phyloP scores from a whole-genome alignment of 2,888 invertebrate genomes.

The Ypsolopha scabrella region DNA sequence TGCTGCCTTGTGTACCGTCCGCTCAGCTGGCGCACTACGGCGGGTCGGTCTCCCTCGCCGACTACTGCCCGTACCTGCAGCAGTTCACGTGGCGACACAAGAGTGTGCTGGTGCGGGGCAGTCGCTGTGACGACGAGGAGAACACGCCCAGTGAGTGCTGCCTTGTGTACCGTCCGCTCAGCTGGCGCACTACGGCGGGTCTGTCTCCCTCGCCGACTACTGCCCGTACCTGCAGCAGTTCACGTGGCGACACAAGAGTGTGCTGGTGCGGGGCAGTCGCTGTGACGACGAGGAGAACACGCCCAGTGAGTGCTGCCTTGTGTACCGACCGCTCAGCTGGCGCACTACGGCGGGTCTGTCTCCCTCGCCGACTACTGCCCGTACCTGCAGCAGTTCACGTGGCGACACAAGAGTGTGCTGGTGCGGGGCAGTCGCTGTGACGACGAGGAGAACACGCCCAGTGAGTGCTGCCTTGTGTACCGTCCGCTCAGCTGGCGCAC shows the following conservation, averaged over 20 bases:
- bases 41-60: constrained; percentile 94
- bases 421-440: no score
- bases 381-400: no score
- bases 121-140: constrained; percentile 90
- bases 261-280: constrained; percentile 91
- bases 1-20: no score
- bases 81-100: constrained; percentile 97
- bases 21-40: constrained; percentile 90
- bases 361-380: no score
- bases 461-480: no score
- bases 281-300: constrained; percentile 94
- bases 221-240: constrained; percentile 99
- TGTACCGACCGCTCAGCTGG: constrained; percentile 29
- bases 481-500: no score
- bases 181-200: constrained; percentile 93
- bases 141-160: constrained; percentile 91
- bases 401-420: no score
- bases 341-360: no score
- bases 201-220: constrained; percentile 93
- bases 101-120: constrained; percentile 90
- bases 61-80: constrained; percentile 97
- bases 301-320: constrained; percentile 75
- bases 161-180: no score
- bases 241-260: constrained; percentile 92
- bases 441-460: no score